phyloP scores from a whole-genome alignment of 2,113 vertebrate species.

The Hippolais icterina region DNA sequence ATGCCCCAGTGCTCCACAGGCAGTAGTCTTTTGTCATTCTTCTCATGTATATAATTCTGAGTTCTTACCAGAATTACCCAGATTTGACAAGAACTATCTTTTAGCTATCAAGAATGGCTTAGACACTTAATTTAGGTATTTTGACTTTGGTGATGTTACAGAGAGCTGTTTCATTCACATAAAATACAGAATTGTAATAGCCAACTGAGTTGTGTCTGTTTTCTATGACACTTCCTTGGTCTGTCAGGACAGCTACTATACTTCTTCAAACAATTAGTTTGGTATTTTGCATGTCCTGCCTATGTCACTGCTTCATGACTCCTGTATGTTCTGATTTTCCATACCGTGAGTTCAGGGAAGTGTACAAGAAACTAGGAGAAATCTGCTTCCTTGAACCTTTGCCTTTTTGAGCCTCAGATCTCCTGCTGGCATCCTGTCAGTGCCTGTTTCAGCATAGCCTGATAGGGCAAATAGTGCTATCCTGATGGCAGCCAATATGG shows the following conservation, averaged over 20 bases:
- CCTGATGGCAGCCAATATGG: background rate
- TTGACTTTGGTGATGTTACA: background rate
- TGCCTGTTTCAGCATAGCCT: background rate
- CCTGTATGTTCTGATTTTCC: background rate
- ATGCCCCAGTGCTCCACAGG: background rate
- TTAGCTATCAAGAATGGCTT: background rate
- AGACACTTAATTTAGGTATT: background rate
- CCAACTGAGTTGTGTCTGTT: background rate
- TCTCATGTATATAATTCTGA: background rate
- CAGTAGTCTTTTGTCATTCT: background rate
- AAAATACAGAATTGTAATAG: background rate
- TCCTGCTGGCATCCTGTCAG: background rate
- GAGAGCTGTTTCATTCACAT: background rate
- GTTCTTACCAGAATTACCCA: background rate
- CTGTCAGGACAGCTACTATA: background rate
- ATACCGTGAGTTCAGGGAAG: background rate
- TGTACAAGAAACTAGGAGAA: background rate
- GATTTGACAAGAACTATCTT: background rate
- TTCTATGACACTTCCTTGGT: background rate
- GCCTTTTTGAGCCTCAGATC: background rate
- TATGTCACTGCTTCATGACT: fast-evolving
- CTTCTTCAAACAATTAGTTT: background rate
- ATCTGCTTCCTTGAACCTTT: background rate
- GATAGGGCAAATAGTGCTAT: background rate
- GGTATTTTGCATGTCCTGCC: background rate